These are phyloP conservation scores for Lacerta viridis DNA, from an alignment of 2,797 vertebrate genomes.

Conservation along the genomic window DNA sequence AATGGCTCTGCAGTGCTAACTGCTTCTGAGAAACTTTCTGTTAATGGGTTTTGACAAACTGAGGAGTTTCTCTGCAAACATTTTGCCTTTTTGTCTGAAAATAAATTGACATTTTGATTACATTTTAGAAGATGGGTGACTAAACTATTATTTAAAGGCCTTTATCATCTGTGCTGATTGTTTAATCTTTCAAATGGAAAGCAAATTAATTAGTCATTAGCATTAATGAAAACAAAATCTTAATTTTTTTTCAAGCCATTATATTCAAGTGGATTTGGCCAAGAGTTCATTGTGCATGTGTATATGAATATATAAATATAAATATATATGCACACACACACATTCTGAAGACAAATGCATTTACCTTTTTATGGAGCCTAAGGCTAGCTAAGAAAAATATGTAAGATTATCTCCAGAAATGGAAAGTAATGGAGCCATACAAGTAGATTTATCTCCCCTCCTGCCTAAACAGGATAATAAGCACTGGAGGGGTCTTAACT, in stretches of 20 bases:
- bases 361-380: not conserved
- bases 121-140: conserved; percentile 6
- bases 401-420: conserved; percentile 16
- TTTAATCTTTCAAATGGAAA: conserved; percentile 44
- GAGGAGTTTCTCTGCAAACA: too few species aligned
- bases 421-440: not conserved
- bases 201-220: conserved; percentile 53
- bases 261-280: conserved; percentile 57
- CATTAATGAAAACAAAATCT: conserved; percentile 50
- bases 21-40: too few species aligned
- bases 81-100: too few species aligned
- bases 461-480: not conserved
- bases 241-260: conserved; percentile 23
- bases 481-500: not conserved
- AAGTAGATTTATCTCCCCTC: too few species aligned
- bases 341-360: conserved; percentile 36
- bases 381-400: conserved; percentile 38
- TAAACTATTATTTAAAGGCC: conserved; percentile 14
- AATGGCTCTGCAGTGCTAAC: too few species aligned
- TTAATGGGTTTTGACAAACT: too few species aligned
- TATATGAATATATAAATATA: conserved; percentile 10
- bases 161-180: not conserved
- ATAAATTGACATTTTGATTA: conserved; percentile 9
- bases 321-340: too few species aligned
- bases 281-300: conserved; percentile 27